Base-by-base conservation (phyloP, 2,888 invertebrate genomes). In the Neria commutata region DNA sequence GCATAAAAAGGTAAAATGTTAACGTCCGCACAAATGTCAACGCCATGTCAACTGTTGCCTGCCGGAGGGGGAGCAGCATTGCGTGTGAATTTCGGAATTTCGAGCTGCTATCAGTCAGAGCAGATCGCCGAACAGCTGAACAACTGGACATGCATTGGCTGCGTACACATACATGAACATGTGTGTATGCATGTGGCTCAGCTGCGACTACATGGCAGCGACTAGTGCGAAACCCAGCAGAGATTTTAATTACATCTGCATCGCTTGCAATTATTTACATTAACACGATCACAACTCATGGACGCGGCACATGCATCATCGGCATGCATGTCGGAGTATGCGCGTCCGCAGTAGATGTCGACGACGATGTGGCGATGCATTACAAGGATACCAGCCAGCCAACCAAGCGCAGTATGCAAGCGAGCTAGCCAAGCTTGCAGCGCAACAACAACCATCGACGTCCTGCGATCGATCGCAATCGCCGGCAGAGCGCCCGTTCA, bases 251-350 rank as follows among this genome's bases (percentile, higher is more conserved):
- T 77, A 76, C 75, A 75, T 67, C 69, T 69, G 69, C 63, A 61
- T 66, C 64, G 63, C 71, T 76, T 74, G 77, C 77, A 77, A 77
- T 78, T 77, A 77, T 77, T 77, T 77, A 78, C 77, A 76, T 76
- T 78, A 78, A 78, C 78, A 78, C 76, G 78, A 78, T 77, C 78
- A 77, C 77, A 76, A 77, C 72, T 77, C 74, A 75, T 66, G 71
- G 70, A 68, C 74, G 68, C 66, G 69, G 72, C 77, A 74, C 73
- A 78, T 78, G 77, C 76, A 77, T 77, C 78, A 78, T 75, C 73
- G 63, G n/a, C n/a, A n/a, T n/a, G n/a, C n/a, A n/a, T n/a, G n/a
- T n/a, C n/a, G n/a, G n/a, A n/a, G n/a, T n/a, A n/a, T n/a, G n/a
- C n/a, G n/a, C n/a, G n/a, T n/a, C n/a, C n/a, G n/a, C n/a, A 19